Base-by-base conservation (phyloP, 2,113 vertebrate genomes). In the Tyto alba region DNA sequence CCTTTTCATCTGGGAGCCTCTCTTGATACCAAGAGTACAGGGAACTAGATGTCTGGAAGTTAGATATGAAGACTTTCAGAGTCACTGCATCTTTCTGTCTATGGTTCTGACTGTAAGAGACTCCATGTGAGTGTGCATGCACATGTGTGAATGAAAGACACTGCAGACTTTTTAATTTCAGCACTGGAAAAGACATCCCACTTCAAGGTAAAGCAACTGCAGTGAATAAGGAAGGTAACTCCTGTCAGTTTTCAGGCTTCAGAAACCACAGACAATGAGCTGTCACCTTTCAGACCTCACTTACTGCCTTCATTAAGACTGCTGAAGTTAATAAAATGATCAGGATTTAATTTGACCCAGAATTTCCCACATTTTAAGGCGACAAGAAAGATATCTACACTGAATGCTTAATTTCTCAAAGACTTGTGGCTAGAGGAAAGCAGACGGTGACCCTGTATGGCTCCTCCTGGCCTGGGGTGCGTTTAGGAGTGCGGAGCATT, bases 391-490 rank as follows among this genome's bases (percentile, higher is more conserved):
- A 25, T 59, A 41, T 4, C n/a, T 76, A 11, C 7, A 55, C 13
- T 1, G 2, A 68, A 41, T 26, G 4, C 4, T 64, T 69, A 14
- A 52, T 84, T 89, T 64, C 47, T 63, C 15, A n/a, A 69, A 85
- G 32, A 32, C 22, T 16, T 19, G 19, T n/a, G 23, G 17, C 20
- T 63, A 72, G 41, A 15, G 71, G n/a, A 88, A 74, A 59, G n/a
- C 26, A 79, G 52, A 47, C 0, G 11, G 10, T 0, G 2, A 25
- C 14, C 16, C 23, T 60, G 0, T 2, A 13, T 7, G 23, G 8
- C 25, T 73, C 11, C 10, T 75, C 6, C 32, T 55, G 48, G 18
- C 16, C 67, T 60, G 34, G 19, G 10, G 29, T 40, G 10, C 2
- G 1, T 40, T 76, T 25, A 19, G 67, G 53, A 72, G 48, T 22